A percentile compares a stretch with the other conserved stretches of the same genome.
These are phyloP conservation scores for Nylanderia fulva DNA, from an alignment of 1,140 invertebrate genomes.

Conservation along the genomic window DNA sequence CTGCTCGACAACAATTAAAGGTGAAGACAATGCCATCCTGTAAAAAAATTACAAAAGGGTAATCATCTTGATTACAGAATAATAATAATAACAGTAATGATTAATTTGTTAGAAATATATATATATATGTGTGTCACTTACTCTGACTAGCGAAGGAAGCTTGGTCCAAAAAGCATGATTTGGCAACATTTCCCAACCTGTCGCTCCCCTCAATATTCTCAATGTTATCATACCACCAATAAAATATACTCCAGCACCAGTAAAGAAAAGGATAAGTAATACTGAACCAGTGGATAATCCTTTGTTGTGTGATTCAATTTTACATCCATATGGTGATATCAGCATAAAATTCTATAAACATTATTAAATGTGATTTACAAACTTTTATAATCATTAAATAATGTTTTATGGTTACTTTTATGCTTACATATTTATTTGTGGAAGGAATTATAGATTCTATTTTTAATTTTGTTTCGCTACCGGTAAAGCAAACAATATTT, in stretches of 20 bases:
- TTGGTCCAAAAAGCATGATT: conserved; percentile 84
- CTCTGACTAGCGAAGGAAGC: conserved; percentile 80
- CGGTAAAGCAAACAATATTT: conserved; percentile 46
- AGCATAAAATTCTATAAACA: conserved; percentile 69
- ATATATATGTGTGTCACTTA: conserved; percentile 74
- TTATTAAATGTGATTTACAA: background rate
- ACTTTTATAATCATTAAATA: background rate
- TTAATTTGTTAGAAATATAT: background rate
- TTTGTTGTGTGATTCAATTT: background rate
- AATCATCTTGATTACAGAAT: background rate
- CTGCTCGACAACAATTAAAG: conserved; percentile 70
- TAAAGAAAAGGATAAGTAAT: conserved; percentile 78
- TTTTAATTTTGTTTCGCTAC: background rate
- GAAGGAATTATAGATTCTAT: background rate
- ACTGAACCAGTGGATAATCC: conserved; percentile 79
- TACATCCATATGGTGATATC: conserved; percentile 61
- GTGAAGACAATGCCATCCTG: conserved; percentile 76
- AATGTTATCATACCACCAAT: conserved; percentile 78
- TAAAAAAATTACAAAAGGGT: conserved; percentile 38
- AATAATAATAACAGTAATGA: background rate
- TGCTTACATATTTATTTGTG: conserved; percentile 41
- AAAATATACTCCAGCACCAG: conserved; percentile 77
- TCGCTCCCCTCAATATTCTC: conserved; percentile 81
- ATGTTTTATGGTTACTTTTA: background rate
- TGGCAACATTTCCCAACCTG: conserved; percentile 83